A percentile compares a stretch with the other conserved stretches of the same genome.
These are phyloP conservation scores for Hiodon alosoides DNA, from an alignment of 2,113 vertebrate genomes.

Conservation along the genomic window DNA sequence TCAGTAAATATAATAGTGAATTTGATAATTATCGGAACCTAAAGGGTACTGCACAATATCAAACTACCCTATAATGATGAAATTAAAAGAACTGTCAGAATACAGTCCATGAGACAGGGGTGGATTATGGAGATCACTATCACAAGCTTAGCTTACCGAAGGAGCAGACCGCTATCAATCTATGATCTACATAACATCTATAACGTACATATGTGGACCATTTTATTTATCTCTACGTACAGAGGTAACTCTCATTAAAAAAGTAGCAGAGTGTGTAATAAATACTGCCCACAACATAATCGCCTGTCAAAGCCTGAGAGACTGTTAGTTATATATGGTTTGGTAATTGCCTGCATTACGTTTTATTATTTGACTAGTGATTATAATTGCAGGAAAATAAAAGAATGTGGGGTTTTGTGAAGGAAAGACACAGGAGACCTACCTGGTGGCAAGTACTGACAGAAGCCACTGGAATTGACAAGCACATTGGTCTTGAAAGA, in stretches of 20 bases:
- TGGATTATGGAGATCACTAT: neutral
- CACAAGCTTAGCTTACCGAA: neutral
- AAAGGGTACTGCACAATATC: no score
- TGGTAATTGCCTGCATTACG: neutral
- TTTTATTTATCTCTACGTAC: no score
- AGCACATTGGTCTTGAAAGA: conserved; percentile 71
- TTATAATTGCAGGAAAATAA: no score
- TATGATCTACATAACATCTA: no score
- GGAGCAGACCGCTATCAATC: no score
- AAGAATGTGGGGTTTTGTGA: neutral
- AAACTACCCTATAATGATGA: neutral
- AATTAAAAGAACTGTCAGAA: neutral
- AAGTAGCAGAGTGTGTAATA: no score
- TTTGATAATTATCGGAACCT: no score
- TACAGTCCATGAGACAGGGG: neutral
- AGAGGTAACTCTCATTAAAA: no score
- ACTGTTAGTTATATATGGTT: neutral
- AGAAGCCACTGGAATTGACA: conserved; percentile 73
- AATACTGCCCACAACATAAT: neutral
- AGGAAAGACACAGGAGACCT: conserved; percentile 8
- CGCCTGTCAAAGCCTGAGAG: neutral
- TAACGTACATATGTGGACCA: no score
- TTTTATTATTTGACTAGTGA: neutral
- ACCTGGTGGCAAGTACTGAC: conserved; percentile 72
- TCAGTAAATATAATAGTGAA: no score